These are phyloP conservation scores for Drosophila falleni DNA, from an alignment of 2,888 invertebrate genomes.

Conservation along the genomic window DNA sequence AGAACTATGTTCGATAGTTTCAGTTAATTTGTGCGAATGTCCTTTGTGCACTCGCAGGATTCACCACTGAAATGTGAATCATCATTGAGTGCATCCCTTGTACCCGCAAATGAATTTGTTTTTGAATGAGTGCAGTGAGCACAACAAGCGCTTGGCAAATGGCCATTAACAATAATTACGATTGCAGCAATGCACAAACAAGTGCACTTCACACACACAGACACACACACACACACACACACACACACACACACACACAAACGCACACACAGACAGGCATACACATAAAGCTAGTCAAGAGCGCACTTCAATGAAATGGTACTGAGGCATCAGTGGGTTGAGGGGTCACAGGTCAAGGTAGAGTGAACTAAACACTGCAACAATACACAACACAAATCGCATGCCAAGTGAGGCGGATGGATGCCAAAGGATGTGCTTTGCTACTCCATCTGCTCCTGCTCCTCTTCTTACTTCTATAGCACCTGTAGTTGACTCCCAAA, in stretches of 20 bases:
- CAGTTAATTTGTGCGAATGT: constrained; percentile 30
- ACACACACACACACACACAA: constrained; percentile 21
- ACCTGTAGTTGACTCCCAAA: constrained; percentile 43
- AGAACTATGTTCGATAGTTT: too few relatives aligned
- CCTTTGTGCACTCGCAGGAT: constrained; percentile 25
- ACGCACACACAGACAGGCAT: constrained; percentile 13
- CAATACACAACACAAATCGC: constrained; percentile 54
- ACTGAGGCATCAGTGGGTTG: background rate
- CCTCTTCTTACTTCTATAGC: constrained; percentile 10
- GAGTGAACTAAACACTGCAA: constrained; percentile 54
- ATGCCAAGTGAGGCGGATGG: constrained; percentile 53
- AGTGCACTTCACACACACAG: constrained; percentile 64
- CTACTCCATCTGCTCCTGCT: background rate
- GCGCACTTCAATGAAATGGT: constrained; percentile 40
- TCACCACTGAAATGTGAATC: constrained; percentile 46
- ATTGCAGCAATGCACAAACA: constrained; percentile 76
- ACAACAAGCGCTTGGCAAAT: constrained; percentile 59
- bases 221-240: constrained; percentile 33
- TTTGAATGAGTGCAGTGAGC: constrained; percentile 39
- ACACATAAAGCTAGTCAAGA: constrained; percentile 55
- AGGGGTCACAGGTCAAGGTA: constrained; percentile 33
- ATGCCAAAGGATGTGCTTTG: constrained; percentile 29
- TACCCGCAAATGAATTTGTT: constrained; percentile 37
- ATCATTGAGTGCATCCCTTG: constrained; percentile 36
- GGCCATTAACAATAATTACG: constrained; percentile 81